These are phyloP conservation scores for Alligator mississippiensis DNA, from an alignment of 2,113 vertebrate species.

Conservation along the genomic window DNA sequence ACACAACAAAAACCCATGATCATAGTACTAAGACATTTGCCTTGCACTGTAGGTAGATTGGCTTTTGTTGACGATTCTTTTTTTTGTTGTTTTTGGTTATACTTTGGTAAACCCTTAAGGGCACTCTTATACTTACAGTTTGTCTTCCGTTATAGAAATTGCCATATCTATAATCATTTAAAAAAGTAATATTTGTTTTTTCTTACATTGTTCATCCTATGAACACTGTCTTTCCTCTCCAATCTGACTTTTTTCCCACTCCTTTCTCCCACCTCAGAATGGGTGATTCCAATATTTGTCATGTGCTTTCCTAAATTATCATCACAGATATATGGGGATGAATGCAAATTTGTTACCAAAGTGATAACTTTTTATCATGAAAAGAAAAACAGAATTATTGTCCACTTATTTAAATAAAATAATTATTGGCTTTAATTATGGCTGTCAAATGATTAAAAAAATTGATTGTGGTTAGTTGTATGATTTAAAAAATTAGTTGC, in stretches of 20 bases:
- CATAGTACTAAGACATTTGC: background rate
- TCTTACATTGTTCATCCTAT: background rate
- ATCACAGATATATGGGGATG: conserved; percentile 4
- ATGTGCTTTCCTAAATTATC: conserved; percentile 11
- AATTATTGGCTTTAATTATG: conserved; percentile 16
- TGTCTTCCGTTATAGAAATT: background rate
- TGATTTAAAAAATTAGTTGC: too few species aligned
- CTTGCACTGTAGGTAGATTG: background rate
- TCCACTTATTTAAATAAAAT: conserved; percentile 58
- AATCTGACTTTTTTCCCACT: background rate
- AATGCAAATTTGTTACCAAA: conserved; percentile 38
- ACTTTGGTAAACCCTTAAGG: background rate
- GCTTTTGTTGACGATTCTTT: background rate
- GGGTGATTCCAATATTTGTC: background rate
- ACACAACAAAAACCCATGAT: background rate
- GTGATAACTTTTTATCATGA: conserved; percentile 27
- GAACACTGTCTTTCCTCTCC: background rate
- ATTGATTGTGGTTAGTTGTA: too few species aligned
- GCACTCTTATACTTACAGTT: accelerated
- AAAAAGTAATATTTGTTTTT: background rate
- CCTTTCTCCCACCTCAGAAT: background rate
- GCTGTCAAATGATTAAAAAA: too few species aligned
- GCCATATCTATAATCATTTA: background rate
- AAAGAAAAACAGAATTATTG: conserved; percentile 46
- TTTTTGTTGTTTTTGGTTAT: background rate